phyloP scores from a whole-genome alignment of 2,797 vertebrate genomes.

The Tragopan temminckii region DNA sequence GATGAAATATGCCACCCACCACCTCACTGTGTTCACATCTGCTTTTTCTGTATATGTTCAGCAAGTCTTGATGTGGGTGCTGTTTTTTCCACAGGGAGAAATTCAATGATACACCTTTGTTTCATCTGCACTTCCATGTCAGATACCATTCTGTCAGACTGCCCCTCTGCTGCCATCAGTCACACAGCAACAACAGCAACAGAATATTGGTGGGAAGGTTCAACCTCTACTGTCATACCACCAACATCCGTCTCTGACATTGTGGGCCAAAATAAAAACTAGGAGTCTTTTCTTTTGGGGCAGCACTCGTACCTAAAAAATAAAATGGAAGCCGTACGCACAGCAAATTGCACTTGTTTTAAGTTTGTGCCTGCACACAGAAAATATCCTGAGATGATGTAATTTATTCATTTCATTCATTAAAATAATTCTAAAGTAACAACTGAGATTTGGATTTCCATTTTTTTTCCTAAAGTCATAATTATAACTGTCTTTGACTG shows the following conservation, averaged over 20 bases:
- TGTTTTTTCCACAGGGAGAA: background rate
- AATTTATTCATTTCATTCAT: background rate
- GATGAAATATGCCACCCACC: background rate
- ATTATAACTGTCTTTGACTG: background rate
- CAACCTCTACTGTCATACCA: background rate
- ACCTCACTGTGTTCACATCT: background rate
- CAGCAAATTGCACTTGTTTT: rapidly evolving
- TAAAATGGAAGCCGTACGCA: rapidly evolving
- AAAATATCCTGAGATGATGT: background rate
- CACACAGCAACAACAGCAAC: background rate
- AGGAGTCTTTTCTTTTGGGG: background rate
- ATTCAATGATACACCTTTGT: background rate
- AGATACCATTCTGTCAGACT: background rate
- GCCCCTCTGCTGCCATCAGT: background rate
- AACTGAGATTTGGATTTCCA: background rate
- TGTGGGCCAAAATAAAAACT: background rate
- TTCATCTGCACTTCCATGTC: background rate
- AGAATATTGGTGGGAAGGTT: background rate
- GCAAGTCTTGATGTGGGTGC: background rate
- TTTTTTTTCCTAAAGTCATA: background rate
- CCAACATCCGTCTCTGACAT: background rate
- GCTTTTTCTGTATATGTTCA: background rate
- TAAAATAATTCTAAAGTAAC: background rate
- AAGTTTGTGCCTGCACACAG: background rate
- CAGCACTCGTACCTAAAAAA: background rate